A percentile compares a stretch with the other conserved stretches of the same genome.
Evolutionary conservation across 37 sponge, comb jelly and placozoan genomes (phyloP).

Genomic region (Hormiphora californensis): DNA sequence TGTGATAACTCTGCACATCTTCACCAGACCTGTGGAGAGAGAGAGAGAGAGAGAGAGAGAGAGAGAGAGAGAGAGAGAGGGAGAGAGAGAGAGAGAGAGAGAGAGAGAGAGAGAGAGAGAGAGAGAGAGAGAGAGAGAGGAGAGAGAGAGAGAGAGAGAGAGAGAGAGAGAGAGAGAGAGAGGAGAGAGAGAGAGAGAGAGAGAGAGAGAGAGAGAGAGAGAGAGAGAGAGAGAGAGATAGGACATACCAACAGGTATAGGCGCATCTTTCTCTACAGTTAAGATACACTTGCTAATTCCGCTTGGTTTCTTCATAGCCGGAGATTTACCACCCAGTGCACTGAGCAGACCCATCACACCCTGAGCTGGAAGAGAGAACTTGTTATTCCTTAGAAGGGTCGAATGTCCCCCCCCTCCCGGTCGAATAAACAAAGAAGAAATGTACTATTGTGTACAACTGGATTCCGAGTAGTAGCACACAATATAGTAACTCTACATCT

Average conservation of each 20-base stretch:
- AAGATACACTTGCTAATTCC: constrained; percentile 8
- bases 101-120: neutral
- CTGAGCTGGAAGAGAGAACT: neutral
- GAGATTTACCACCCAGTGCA: neutral
- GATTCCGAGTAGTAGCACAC: no score
- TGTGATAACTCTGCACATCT: constrained; percentile 33
- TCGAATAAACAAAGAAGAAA: no score
- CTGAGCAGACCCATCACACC: constrained; percentile 19
- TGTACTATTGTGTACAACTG: no score
- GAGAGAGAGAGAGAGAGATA: neutral
- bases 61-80: neutral
- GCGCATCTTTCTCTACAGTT: neutral
- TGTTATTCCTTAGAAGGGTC: no score
- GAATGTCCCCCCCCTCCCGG: no score
- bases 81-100: neutral
- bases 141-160: neutral
- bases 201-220: neutral
- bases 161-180: neutral
- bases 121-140: neutral
- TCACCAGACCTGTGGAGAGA: constrained; percentile 10
- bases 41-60: neutral
- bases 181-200: neutral
- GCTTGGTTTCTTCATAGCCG: neutral
- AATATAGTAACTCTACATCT: no score
- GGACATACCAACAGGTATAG: neutral